Evolutionary conservation across 2,888 invertebrate species (phyloP), one percentile per base, ranked within the genome.

Genomic region (Perdita meconis): DNA sequence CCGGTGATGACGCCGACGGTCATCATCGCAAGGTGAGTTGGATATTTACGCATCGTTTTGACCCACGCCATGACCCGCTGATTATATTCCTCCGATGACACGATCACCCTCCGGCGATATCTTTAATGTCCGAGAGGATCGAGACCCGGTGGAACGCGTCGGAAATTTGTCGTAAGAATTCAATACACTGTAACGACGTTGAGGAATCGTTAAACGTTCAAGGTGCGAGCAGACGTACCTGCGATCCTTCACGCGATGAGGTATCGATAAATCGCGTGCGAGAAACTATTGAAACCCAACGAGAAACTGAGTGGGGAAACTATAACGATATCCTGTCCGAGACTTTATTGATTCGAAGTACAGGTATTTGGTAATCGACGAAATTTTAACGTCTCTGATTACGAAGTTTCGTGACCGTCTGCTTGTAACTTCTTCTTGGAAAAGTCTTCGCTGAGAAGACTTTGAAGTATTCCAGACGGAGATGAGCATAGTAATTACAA

Each of bases 41-140:
- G 68, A 57, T 82, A 65, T 82, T 80, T 78, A 72, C 72, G 65
- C 67, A 66, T 70, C 72, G 40, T 44, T 77, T 60, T 74, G 82
- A 83, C 80, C 80, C 72, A 13, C 53, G 75, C 36, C 60, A 51
- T 63, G 73, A 83, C 75, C 82, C 56, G 51, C 60, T 65, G 68
- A 73, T 65, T 67, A 63, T 73, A 42, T 64, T 67, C 67, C 19
- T 40, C n/a, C 68, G 69, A 78, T 78, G 75, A 80, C 77, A 80
- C 65, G 71, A 73, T 80, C 75, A 24, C 59, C 80, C 80, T 53
- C 56, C n/a, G 77, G 80, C 80, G 22, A 79, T 68, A 65, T 26
- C 66, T 67, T 71, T 67, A 51, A 70, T 57, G 47, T n/a, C 30
- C 51, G 26, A 38, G 53, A 44, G 57, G 55, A 50, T 24, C 34